These are phyloP conservation scores for Entomobrya multifasciata DNA, from an alignment of 2,888 invertebrate species.

Conservation along the genomic window DNA sequence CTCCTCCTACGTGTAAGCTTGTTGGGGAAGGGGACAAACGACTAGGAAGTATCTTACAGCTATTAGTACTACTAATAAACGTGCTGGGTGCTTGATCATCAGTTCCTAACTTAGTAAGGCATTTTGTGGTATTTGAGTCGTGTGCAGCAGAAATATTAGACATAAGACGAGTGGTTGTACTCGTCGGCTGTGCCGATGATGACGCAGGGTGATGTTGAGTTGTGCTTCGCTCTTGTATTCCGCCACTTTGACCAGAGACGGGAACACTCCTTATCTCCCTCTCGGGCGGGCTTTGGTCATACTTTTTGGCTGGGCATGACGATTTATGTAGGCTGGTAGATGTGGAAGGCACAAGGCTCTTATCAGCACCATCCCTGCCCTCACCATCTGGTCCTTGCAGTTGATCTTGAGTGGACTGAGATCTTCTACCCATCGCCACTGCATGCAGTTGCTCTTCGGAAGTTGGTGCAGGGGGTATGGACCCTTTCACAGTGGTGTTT, in stretches of 20 bases:
- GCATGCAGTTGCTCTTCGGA: conserved; percentile 74
- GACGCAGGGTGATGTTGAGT: conserved; percentile 16
- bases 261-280: conserved; percentile 35
- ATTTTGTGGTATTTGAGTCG: conserved; percentile 75
- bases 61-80: conserved; percentile 43
- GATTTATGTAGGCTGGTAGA: conserved; percentile 30
- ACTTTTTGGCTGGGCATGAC: conserved; percentile 2
- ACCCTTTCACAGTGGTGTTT: conserved; percentile 64
- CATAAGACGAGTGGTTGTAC: neutral
- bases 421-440: conserved; percentile 75
- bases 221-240: conserved; percentile 18
- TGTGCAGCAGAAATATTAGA: conserved; percentile 43
- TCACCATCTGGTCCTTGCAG: conserved; percentile 61
- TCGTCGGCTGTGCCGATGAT: conserved; percentile 12
- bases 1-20: conserved; percentile 37
- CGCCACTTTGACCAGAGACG: neutral
- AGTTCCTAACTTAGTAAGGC: conserved; percentile 73
- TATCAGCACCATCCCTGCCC: conserved; percentile 1
- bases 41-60: conserved; percentile 55
- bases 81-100: conserved; percentile 38
- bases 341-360: neutral
- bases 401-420: conserved; percentile 77
- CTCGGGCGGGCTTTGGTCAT: conserved; percentile 68
- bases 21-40: conserved; percentile 62
- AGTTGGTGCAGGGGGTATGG: neutral